Conservation (phyloP, 2,797 vertebrate species). For the Acipenser ruthenus region DNA sequence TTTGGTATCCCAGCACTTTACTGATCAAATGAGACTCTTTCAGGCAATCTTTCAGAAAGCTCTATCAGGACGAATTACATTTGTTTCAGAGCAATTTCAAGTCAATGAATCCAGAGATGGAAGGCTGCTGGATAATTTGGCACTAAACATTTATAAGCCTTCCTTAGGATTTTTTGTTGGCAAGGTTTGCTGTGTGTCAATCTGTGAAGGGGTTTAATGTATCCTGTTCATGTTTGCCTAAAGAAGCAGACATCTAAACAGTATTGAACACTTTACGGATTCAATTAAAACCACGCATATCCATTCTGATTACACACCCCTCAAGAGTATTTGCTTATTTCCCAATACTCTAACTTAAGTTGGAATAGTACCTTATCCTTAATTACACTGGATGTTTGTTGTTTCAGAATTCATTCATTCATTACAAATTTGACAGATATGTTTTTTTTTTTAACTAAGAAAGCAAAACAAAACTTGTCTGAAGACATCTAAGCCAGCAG, state of each 20-base stretch:
- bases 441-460: too few species aligned
- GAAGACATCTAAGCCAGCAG: too few species aligned
- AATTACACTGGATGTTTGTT: too few species aligned
- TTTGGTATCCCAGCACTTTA: neutral
- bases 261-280: constrained; percentile 2
- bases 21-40: constrained; percentile 31
- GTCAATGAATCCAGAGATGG: constrained; percentile 39
- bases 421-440: too few species aligned
- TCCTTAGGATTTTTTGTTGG: neutral
- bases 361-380: too few species aligned
- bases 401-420: too few species aligned
- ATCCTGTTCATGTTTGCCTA: constrained; percentile 2
- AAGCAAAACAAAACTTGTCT: too few species aligned
- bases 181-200: neutral
- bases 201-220: constrained; percentile 4
- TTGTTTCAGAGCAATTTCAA: constrained; percentile 30
- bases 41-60: constrained; percentile 24
- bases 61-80: constrained; percentile 37
- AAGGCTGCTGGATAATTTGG: constrained; percentile 30
- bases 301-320: constrained; percentile 14
- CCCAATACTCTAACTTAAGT: too few species aligned
- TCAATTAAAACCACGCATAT: constrained; percentile 13
- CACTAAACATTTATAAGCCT: constrained; percentile 15
- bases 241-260: neutral
- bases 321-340: neutral